A percentile compares a stretch with the other conserved stretches of the same genome.
Conservation (phyloP, 2,888 invertebrate genomes). For the Tethea ocularis region DNA sequence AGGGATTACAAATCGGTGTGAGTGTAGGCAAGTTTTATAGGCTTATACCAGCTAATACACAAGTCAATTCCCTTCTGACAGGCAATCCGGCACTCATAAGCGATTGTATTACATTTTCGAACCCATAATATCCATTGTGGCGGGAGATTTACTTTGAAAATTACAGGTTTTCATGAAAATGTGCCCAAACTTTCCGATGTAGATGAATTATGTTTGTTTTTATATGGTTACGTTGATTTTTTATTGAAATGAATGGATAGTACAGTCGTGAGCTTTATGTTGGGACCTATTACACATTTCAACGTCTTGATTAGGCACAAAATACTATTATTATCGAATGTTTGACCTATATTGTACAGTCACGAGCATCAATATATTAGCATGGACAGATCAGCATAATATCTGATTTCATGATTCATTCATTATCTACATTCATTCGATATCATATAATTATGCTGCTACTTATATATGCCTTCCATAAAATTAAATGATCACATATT, state of each 20-base stretch:
- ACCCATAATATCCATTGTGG: slow-evolving; percentile 16
- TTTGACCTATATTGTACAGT: too few species aligned
- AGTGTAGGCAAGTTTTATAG: neutral
- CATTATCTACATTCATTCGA: too few species aligned
- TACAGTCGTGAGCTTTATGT: too few species aligned
- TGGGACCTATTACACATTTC: too few species aligned
- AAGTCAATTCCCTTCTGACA: slow-evolving; percentile 24
- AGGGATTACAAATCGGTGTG: neutral
- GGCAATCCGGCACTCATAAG: slow-evolving; percentile 23
- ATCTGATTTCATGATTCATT: too few species aligned
- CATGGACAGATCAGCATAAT: too few species aligned
- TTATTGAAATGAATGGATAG: neutral
- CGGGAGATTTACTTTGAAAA: slow-evolving; percentile 10
- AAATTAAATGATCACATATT: too few species aligned
- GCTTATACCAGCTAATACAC: slow-evolving; percentile 17
- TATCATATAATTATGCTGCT: too few species aligned
- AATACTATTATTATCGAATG: too few species aligned
- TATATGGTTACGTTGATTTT: neutral
- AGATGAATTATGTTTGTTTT: neutral
- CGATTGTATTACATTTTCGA: slow-evolving; percentile 26
- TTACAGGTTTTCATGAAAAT: slow-evolving; percentile 17
- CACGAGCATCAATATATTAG: too few species aligned
- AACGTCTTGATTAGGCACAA: too few species aligned
- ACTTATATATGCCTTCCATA: too few species aligned
- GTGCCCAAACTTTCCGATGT: neutral